Conservation (phyloP, 2,113 vertebrate species). For the Psephotus haematonotus region DNA sequence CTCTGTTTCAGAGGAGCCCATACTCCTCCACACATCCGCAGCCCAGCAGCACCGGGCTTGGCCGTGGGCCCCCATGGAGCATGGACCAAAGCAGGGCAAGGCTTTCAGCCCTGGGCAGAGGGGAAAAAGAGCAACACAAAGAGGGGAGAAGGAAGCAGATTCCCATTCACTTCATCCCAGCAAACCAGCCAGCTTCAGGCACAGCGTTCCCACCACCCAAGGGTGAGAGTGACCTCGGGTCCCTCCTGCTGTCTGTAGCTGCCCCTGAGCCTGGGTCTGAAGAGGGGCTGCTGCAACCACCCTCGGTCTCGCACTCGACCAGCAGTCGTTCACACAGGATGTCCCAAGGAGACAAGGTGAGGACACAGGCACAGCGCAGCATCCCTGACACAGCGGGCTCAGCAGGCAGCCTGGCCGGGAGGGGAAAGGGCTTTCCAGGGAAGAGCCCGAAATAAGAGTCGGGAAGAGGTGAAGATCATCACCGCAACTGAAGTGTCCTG, state of each 20-base stretch:
- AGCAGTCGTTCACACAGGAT: accelerated
- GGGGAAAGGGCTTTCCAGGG: neutral
- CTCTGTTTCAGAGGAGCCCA: accelerated
- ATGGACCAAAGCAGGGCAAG: accelerated
- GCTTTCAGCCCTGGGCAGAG: neutral
- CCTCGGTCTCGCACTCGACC: neutral
- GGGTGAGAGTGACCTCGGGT: accelerated
- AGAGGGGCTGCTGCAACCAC: neutral
- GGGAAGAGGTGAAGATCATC: accelerated
- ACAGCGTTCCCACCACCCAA: neutral
- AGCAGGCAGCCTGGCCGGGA: neutral
- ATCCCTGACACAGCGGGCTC: neutral
- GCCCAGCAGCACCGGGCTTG: accelerated
- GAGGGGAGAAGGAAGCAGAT: neutral
- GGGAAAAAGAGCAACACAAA: accelerated
- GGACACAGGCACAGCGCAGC: accelerated
- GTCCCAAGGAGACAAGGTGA: neutral
- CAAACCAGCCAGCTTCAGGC: no score
- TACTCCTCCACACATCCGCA: accelerated
- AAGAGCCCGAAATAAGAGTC: neutral
- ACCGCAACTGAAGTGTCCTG: neutral
- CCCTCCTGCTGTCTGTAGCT: neutral
- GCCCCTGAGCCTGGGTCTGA: accelerated
- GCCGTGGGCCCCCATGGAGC: accelerated
- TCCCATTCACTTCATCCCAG: neutral